A percentile compares a stretch with the other conserved stretches of the same genome.
These are phyloP conservation scores for Apteryx mantelli DNA, from an alignment of 2,113 vertebrate genomes.

Conservation along the genomic window DNA sequence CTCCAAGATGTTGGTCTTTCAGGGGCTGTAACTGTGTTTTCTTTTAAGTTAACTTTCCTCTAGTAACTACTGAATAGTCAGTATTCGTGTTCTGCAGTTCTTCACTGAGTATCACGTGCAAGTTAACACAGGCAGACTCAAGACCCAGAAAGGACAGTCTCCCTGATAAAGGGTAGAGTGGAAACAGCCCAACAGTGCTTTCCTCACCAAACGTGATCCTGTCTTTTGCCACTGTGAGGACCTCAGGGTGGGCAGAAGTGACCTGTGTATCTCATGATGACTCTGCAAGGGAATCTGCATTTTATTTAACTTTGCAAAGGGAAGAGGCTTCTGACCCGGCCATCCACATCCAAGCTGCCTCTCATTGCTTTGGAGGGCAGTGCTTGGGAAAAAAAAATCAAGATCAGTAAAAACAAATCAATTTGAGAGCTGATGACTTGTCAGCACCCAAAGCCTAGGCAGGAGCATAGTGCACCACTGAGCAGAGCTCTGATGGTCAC, in stretches of 20 bases:
- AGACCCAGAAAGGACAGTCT: not conserved
- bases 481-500: not conserved
- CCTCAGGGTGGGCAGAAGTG: not conserved
- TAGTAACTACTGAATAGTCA: not conserved
- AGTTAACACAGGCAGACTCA: not conserved
- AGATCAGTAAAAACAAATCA: not conserved
- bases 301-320: not conserved
- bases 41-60: not conserved
- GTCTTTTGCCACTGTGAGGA: not conserved
- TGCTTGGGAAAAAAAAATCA: not conserved
- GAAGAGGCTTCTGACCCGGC: not conserved
- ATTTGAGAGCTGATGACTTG: not conserved
- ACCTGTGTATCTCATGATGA: not conserved
- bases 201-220: not conserved
- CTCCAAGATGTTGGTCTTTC: not conserved
- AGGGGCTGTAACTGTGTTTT: not conserved
- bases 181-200: not conserved
- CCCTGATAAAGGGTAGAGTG: not conserved
- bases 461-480: not conserved
- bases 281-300: not conserved
- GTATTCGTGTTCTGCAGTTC: not conserved
- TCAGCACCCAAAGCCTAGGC: not conserved
- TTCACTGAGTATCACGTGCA: rapidly evolving
- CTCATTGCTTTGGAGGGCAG: not conserved
- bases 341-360: not conserved